Evolutionary conservation across 2,797 vertebrate species (phyloP), one percentile per base, ranked within the genome.

Genomic region (Sebastes vulpes): DNA sequence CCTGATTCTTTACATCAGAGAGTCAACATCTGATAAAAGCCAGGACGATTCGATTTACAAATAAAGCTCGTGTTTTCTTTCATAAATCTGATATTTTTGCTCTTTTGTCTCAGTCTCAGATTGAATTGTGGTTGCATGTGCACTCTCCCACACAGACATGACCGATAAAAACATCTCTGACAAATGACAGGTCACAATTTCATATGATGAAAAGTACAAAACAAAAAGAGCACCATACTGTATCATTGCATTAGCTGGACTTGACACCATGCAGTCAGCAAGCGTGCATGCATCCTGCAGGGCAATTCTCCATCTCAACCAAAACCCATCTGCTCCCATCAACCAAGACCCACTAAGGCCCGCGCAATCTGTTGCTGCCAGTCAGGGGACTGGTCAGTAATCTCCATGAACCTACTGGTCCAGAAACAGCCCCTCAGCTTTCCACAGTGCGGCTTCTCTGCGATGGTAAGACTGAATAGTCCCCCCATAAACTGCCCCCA

Each of bases 281-380:
- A 25, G 25, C 57, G 38, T 2, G 14, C 42, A 20, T 20, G 14
- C 66, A 46, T 80, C 65, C 73, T 75, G 57, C 59, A 29, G 64
- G 57, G 65, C 60, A 64, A 23, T 52, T 23, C 67, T 77, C 46
- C 64, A 76, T 6, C 57, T 70, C 60, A 28, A 61, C 72, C 75
- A 69, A 76, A 71, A 69, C 26, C 83, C 81, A 84, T 76, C 82
- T 77, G 70, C 66, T 66, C 54, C 53, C 69, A 63, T 70, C 69
- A 31, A 66, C 69, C 59, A 54, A 64, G 42, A 52, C 58, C 56
- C 65, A 58, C 42, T 12, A 25, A 73, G 59, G 73, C 53, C 6
- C 56, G 7, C n/a, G 46, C 72, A 88, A 82, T 89, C 83, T 82
- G 87, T 73, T 76, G 46, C 66, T 71, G 65, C 71, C 77, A 79